Percentiles rank a stretch among this genome's conserved stretches.
phyloP scores from a whole-genome alignment of 2,888 invertebrate species.

The Acanthacorydalis orientalis region DNA sequence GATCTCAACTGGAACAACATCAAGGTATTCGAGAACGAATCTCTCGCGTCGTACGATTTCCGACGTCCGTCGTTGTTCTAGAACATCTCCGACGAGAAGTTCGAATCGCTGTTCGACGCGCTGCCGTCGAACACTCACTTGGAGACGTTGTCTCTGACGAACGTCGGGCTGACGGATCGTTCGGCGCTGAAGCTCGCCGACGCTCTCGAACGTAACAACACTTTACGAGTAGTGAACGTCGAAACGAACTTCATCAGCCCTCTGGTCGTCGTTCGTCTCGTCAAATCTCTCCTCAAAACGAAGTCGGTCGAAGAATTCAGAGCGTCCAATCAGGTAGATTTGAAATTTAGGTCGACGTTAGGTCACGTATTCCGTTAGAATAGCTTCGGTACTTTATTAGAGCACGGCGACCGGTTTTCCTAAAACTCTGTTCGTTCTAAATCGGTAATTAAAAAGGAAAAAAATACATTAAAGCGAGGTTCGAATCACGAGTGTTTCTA shows the following conservation, averaged over 20 bases:
- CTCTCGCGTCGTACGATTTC: background rate
- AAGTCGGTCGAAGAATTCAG: conserved; percentile 86
- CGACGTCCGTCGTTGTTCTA: conserved; percentile 25
- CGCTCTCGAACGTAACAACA: conserved; percentile 63
- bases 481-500: too few relatives aligned
- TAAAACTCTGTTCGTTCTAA: too few relatives aligned
- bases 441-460: too few relatives aligned
- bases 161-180: conserved; percentile 84
- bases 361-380: too few relatives aligned
- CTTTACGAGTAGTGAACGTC: conserved; percentile 71
- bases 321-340: conserved; percentile 87
- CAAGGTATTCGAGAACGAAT: conserved; percentile 55
- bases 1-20: conserved; percentile 99
- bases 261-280: conserved; percentile 65
- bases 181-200: conserved; percentile 68
- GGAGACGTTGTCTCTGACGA: conserved; percentile 81
- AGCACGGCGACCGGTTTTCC: too few relatives aligned
- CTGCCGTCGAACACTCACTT: conserved; percentile 80
- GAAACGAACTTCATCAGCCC: conserved; percentile 97
- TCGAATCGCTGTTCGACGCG: conserved; percentile 74
- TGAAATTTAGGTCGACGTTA: too few relatives aligned
- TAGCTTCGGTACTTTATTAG: too few relatives aligned
- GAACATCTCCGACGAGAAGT: conserved; percentile 94
- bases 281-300: conserved; percentile 72
- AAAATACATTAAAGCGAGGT: too few relatives aligned